Conservation (phyloP, 2,113 vertebrate genomes). For the Ameiurus melas region DNA sequence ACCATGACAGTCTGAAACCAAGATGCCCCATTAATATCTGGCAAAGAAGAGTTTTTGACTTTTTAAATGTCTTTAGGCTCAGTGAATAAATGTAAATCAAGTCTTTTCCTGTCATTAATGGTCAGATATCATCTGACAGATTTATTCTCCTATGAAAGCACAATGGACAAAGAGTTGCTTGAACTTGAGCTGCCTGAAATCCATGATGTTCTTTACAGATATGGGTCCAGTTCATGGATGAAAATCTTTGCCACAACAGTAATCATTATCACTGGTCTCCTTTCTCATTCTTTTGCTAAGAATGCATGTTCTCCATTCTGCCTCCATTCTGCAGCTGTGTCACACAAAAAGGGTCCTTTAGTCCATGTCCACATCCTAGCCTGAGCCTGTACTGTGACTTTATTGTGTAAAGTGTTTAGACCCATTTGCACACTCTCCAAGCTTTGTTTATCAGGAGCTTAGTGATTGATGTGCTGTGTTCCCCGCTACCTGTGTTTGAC, state of each 20-base stretch:
- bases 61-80: not conserved
- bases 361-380: not conserved
- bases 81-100: not conserved
- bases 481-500: not conserved
- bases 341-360: not conserved
- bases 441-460: constrained; percentile 18
- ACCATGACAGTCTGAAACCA: not conserved
- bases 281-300: not conserved
- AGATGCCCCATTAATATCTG: not conserved
- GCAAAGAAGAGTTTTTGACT: not conserved
- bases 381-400: not conserved
- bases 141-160: not conserved
- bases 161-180: not conserved
- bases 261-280: not conserved
- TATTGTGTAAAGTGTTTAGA: constrained; percentile 37
- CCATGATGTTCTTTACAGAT: not conserved
- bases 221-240: not conserved
- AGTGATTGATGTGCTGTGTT: constrained; percentile 38
- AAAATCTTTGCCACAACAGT: not conserved
- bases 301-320: not conserved
- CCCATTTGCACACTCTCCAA: constrained; percentile 27
- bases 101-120: not conserved
- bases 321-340: constrained; percentile 8
- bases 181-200: not conserved
- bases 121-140: not conserved